Percentiles rank a stretch among this genome's conserved stretches.
These are phyloP conservation scores for Cotesia typhae DNA, from an alignment of 1,140 invertebrate species.

Conservation along the genomic window DNA sequence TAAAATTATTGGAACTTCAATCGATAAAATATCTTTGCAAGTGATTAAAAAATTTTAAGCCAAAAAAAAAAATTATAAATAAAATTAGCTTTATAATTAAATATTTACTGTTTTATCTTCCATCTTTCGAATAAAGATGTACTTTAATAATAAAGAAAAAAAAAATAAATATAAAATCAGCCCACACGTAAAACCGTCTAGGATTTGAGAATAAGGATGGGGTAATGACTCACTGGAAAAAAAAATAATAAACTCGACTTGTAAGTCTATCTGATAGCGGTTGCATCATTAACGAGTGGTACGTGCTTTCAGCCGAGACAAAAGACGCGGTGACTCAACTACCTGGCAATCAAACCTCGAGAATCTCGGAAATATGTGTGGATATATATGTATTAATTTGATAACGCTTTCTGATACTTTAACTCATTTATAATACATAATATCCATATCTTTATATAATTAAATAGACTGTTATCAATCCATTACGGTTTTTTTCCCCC, in stretches of 20 bases:
- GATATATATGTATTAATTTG: constrained; percentile 3
- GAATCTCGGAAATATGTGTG: constrained; percentile 5
- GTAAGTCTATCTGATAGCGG: constrained; percentile 48
- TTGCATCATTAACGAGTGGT: constrained; percentile 53
- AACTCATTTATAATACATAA: constrained; percentile 10
- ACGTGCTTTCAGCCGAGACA: constrained; percentile 40
- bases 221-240: neutral
- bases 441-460: neutral
- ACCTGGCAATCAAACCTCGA: neutral
- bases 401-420: constrained; percentile 16
- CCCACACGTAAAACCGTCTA: constrained; percentile 43
- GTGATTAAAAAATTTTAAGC: no score
- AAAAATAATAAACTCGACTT: constrained; percentile 39
- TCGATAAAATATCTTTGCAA: no score
- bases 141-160: no score
- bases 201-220: no score
- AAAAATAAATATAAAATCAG: constrained; percentile 21
- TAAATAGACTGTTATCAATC: no score
- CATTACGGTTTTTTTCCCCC: no score
- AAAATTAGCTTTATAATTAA: no score
- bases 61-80: no score
- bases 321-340: constrained; percentile 3
- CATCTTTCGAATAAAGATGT: no score
- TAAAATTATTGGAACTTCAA: no score
- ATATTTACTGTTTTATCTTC: no score